A percentile compares a stretch with the other conserved stretches of the same genome.
Conservation (phyloP, 2,113 vertebrate genomes). For the Chionodraco myersi region DNA sequence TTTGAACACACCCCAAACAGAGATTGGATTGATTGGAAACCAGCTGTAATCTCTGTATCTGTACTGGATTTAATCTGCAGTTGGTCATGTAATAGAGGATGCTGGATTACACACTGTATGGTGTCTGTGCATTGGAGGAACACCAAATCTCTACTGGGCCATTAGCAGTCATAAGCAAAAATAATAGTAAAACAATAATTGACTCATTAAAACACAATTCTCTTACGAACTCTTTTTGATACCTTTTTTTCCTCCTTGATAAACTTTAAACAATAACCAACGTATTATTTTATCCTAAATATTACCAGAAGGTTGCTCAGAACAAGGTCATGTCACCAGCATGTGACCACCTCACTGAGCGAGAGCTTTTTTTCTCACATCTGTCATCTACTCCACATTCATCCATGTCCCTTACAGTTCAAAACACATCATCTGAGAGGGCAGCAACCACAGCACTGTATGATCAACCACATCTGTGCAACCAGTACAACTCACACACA, state of each 20-base stretch:
- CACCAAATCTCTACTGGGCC: slow-evolving; percentile 13
- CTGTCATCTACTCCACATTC: slow-evolving; percentile 15
- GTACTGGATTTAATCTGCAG: slow-evolving; percentile 49
- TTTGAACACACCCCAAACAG: slow-evolving; percentile 9
- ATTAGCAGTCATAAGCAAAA: neutral
- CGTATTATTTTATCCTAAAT: neutral
- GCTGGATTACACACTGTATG: slow-evolving; percentile 49
- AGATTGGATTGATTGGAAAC: slow-evolving; percentile 49
- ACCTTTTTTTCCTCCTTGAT: neutral
- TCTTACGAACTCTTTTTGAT: neutral
- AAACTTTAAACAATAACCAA: neutral
- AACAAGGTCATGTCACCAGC: neutral
- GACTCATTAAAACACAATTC: neutral
- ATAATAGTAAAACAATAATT: neutral
- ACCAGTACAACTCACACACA: slow-evolving; percentile 4
- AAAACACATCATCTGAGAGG: slow-evolving; percentile 12
- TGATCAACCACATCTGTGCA: slow-evolving; percentile 5
- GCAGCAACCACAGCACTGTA: neutral
- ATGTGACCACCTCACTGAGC: slow-evolving; percentile 3
- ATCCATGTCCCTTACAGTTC: neutral
- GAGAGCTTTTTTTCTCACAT: slow-evolving; percentile 17
- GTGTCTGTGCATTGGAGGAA: slow-evolving; percentile 10
- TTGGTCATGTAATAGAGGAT: slow-evolving; percentile 31
- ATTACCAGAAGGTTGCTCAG: neutral
- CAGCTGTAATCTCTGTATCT: slow-evolving; percentile 54